Percentiles rank a stretch among this genome's conserved stretches.
phyloP scores from a whole-genome alignment of 2,113 vertebrate genomes.

The Eleginops maclovinus region DNA sequence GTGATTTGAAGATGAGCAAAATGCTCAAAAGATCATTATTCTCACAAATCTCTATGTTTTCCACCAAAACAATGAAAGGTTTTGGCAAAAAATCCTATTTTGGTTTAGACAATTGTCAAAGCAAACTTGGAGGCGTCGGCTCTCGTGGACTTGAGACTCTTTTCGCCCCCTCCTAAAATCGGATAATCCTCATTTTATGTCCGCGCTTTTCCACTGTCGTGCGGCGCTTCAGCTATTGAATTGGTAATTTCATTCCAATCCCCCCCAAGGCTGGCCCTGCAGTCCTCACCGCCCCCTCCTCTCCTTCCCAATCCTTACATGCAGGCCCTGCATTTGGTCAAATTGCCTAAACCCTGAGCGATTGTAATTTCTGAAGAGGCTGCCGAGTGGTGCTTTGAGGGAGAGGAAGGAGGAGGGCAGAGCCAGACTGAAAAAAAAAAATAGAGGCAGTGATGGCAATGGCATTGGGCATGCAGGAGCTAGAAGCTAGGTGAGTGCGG shows the following conservation, averaged over 20 bases:
- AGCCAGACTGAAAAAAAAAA: constrained; percentile 20
- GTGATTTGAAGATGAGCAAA: constrained; percentile 40
- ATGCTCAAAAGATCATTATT: constrained; percentile 35
- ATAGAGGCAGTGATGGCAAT: constrained; percentile 67
- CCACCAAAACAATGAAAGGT: constrained; percentile 36
- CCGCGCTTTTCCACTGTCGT: constrained; percentile 59
- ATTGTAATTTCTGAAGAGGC: constrained; percentile 86
- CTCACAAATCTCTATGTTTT: constrained; percentile 41
- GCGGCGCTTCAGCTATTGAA: constrained; percentile 72
- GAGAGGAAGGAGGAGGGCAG: constrained; percentile 43
- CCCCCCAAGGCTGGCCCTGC: constrained; percentile 62
- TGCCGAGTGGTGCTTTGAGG: constrained; percentile 81
- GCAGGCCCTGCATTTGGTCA: constrained; percentile 77
- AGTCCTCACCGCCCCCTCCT: constrained; percentile 57
- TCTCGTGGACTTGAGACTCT: constrained; percentile 46
- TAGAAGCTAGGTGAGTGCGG: constrained; percentile 62
- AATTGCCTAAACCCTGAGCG: constrained; percentile 84
- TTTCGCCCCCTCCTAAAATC: constrained; percentile 58
- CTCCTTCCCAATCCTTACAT: constrained; percentile 69
- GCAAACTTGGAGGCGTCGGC: constrained; percentile 47
- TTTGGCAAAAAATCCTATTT: constrained; percentile 43
- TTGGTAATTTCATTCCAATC: constrained; percentile 80
- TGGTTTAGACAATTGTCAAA: constrained; percentile 40
- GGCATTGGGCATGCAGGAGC: constrained; percentile 70
- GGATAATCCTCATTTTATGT: constrained; percentile 72